Base-by-base conservation (phyloP, 2,113 vertebrate genomes). In the Rhodinocichla rosea region DNA sequence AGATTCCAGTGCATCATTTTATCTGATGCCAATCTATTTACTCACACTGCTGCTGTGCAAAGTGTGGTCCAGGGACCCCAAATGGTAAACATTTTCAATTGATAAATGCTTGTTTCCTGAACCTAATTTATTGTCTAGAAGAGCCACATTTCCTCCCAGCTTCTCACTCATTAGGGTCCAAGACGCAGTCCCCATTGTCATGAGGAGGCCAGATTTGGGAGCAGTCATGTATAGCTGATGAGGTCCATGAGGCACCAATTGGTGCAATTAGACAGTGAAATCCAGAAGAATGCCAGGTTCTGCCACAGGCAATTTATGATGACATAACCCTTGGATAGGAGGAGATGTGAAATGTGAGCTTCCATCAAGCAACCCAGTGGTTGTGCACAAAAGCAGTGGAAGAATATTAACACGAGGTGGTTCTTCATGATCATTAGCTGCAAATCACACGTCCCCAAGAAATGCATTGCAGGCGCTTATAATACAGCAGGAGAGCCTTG, bases 291-390 rank as follows among this genome's bases (percentile, higher is more conserved):
- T 1, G 81, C 89, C 93, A 92, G 94, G 82, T 67, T 87, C 82
- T 95, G 87, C 70, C 0, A 1, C 89, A 95, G 78, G 85, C 89
- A 80, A 91, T 94, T 95, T 80, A 62, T 1, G 3, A 79, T 80
- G 87, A 95, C 87, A 84, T 76, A 95, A 91, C 74, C 63, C 45
- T 85, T 89, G 93, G 91, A 81, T 47, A 76, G 83, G 92, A 87
- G 85, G n/a, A 82, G 74, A 35, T 0, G 1, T 47, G 84, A 94
- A 95, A 89, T 37, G 65, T 28, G 67, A 92, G 74, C 67, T 73
- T 79, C 45, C 75, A 35, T 33, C 67, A 53, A 79, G 63, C 3
- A 3, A 18, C n/a, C 10, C 84, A 27, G 60, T 9, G 63, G 67
- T 6, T 3, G 0, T 37, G 33, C 0, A 1, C 73, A 92, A 37